Evolutionary conservation across 2,888 invertebrate species (phyloP).

Genomic region (Barypeithes pellucidus): DNA sequence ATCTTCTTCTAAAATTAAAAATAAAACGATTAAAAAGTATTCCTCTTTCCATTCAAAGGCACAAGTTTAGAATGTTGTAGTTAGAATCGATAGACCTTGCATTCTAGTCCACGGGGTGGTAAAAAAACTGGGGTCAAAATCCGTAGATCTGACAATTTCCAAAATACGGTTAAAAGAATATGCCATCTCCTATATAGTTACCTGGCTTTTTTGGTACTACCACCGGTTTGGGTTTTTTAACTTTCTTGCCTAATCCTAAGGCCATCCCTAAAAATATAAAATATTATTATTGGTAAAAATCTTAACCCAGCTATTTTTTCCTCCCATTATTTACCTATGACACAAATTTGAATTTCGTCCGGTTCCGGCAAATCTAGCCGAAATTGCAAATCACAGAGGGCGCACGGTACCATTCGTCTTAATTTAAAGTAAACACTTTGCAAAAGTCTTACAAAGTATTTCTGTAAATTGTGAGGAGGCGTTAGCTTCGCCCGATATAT

Average conservation of each 20-base stretch:
- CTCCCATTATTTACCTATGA: constrained; percentile 71
- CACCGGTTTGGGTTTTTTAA: constrained; percentile 67
- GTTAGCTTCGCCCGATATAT: constrained; percentile 81
- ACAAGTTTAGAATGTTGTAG: too few relatives aligned
- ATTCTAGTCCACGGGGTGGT: too few relatives aligned
- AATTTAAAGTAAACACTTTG: constrained; percentile 92
- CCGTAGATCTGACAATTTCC: too few relatives aligned
- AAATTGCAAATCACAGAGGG: constrained; percentile 86
- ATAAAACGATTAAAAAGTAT: too few relatives aligned
- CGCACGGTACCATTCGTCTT: constrained; percentile 89
- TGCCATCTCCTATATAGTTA: constrained; percentile 10
- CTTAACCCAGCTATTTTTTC: neutral
- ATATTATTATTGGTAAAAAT: neutral
- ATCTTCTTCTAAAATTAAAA: constrained; percentile 76
- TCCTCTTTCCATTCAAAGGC: too few relatives aligned
- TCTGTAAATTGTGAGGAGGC: constrained; percentile 69
- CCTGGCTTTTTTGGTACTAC: constrained; percentile 24
- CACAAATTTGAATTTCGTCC: constrained; percentile 77
- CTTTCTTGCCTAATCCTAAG: constrained; percentile 79
- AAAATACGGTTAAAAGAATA: neutral
- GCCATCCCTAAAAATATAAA: constrained; percentile 78
- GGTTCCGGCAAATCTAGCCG: constrained; percentile 91
- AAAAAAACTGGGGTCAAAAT: too few relatives aligned
- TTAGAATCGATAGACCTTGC: too few relatives aligned
- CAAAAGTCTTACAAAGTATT: constrained; percentile 74